Percentiles rank a stretch among this genome's conserved stretches.
Evolutionary conservation across 2,113 vertebrate genomes (phyloP).

Genomic region (Notothenia rossii): DNA sequence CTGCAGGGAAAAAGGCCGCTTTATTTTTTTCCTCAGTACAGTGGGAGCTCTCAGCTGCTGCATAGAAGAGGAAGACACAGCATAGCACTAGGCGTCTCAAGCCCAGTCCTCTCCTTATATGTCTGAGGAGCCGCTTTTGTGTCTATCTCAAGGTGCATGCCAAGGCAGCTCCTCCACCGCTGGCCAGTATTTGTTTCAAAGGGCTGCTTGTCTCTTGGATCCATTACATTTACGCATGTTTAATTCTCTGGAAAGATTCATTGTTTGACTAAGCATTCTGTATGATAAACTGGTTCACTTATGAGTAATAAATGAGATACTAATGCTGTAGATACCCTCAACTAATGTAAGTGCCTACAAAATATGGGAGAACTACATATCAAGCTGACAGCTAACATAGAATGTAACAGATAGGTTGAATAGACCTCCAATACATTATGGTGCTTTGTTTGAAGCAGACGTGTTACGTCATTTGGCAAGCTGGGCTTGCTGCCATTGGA

Average conservation of each 20-base stretch:
- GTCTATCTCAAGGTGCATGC: slow-evolving; percentile 54
- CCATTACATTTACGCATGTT: slow-evolving; percentile 30
- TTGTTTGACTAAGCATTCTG: not conserved
- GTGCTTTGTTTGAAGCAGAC: slow-evolving; percentile 51
- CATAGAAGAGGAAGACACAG: slow-evolving; percentile 46
- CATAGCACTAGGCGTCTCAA: slow-evolving; percentile 35
- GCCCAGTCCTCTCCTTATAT: slow-evolving; percentile 72
- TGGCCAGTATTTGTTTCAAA: slow-evolving; percentile 35
- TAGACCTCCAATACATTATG: slow-evolving; percentile 13
- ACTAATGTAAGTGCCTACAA: not conserved
- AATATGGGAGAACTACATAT: not conserved
- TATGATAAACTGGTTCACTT: not conserved
- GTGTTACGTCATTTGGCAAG: slow-evolving; percentile 63
- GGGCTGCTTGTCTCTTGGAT: slow-evolving; percentile 32
- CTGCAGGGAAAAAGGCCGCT: slow-evolving; percentile 29
- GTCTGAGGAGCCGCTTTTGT: slow-evolving; percentile 62
- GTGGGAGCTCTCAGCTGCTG: slow-evolving; percentile 23
- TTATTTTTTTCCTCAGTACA: slow-evolving; percentile 19
- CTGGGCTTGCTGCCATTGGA: slow-evolving; percentile 64
- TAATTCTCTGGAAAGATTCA: slow-evolving; percentile 42
- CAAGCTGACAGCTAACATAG: not conserved
- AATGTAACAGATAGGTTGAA: slow-evolving; percentile 23
- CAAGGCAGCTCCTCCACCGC: slow-evolving; percentile 58
- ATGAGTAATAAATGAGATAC: not conserved
- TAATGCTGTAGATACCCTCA: not conserved